Evolutionary conservation across 2,888 invertebrate species (phyloP).

Genomic region (Papilio elwesi): DNA sequence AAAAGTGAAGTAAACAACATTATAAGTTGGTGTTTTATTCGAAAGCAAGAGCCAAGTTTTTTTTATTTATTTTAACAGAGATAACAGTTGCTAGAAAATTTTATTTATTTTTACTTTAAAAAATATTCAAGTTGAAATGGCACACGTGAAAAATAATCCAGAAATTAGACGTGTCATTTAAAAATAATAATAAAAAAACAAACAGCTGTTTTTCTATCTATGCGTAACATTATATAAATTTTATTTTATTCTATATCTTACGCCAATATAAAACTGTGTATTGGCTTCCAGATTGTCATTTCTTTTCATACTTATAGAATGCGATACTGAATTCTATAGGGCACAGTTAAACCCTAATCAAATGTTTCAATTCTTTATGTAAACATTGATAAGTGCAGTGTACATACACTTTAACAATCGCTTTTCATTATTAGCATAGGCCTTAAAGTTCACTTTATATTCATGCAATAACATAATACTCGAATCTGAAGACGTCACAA

Average conservation of each 20-base stretch:
- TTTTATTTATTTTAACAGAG: not conserved
- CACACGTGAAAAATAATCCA: constrained; percentile 16
- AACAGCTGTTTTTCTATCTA: constrained; percentile 1
- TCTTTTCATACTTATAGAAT: not conserved
- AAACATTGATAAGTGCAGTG: not conserved
- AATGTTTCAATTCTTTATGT: not conserved
- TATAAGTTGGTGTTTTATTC: not conserved
- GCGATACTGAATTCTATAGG: not conserved
- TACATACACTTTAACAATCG: not conserved
- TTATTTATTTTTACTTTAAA: not conserved
- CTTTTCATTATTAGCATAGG: not conserved
- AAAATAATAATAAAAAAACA: constrained; percentile 3
- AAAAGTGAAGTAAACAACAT: not conserved
- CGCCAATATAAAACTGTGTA: not conserved
- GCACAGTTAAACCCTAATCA: not conserved
- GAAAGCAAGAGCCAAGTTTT: constrained; percentile 10
- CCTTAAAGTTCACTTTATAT: not conserved
- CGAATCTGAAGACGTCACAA: not conserved
- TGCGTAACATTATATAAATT: constrained; percentile 8
- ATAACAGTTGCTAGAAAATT: not conserved
- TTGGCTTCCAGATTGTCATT: not conserved
- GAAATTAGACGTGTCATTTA: not conserved
- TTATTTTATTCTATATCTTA: not conserved
- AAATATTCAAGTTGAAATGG: constrained; percentile 18
- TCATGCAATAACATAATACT: constrained; percentile 9